phyloP scores from a whole-genome alignment of 2,113 vertebrate genomes.

The Syrmaticus mikado region DNA sequence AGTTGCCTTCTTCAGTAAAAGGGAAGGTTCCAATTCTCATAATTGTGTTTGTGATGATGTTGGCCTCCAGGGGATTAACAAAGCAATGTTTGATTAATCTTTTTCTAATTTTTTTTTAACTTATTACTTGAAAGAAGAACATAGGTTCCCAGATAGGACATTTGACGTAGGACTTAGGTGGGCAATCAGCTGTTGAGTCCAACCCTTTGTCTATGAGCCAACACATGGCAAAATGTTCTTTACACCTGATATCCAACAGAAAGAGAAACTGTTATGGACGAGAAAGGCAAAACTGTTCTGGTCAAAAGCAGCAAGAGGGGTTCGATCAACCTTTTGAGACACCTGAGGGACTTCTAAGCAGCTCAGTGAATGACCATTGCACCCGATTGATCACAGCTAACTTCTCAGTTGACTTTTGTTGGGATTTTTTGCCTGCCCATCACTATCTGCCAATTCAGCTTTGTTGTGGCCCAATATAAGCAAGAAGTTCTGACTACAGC shows the following conservation, averaged over 20 bases:
- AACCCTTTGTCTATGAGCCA: background rate
- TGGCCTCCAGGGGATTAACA: background rate
- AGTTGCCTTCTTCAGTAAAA: background rate
- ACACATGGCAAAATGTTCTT: background rate
- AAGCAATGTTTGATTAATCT: background rate
- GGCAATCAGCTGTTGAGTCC: background rate
- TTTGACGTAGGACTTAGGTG: background rate
- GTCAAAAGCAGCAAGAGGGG: background rate
- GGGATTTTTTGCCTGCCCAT: background rate
- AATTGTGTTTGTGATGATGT: background rate
- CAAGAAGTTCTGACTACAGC: background rate
- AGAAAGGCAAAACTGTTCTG: background rate
- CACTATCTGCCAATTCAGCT: background rate
- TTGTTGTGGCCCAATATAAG: background rate
- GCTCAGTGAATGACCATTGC: background rate
- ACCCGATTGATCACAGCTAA: background rate
- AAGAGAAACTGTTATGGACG: background rate
- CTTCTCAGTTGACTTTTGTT: background rate
- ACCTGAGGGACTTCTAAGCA: background rate
- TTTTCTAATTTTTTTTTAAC: background rate
- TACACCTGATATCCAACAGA: background rate
- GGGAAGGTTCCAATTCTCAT: rapidly evolving
- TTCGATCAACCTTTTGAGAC: background rate
- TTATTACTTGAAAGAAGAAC: background rate
- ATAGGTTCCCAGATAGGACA: background rate